A percentile compares a stretch with the other conserved stretches of the same genome.
These are phyloP conservation scores for Achroia grisella DNA, from an alignment of 1,140 invertebrate species.

Conservation along the genomic window DNA sequence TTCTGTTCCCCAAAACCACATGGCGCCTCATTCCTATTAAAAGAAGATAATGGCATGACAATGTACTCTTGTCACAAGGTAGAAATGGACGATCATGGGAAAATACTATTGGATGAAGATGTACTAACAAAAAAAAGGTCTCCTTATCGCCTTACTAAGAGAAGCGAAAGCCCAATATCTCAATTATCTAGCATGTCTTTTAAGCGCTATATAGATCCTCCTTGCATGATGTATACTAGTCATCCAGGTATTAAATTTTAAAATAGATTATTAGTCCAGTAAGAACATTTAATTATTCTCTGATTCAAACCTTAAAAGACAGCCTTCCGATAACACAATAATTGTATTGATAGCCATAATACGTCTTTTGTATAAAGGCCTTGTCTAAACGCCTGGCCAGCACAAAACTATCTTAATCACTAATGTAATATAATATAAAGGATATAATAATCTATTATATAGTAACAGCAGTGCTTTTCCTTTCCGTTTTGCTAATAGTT, in stretches of 20 bases:
- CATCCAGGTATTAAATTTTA: conserved; percentile 10
- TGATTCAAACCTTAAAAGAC: background rate
- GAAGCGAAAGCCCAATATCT: conserved; percentile 40
- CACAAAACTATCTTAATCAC: background rate
- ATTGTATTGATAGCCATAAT: too few relatives aligned
- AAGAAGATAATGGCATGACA: conserved; percentile 54
- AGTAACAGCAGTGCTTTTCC: too few relatives aligned
- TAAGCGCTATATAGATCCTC: conserved; percentile 10
- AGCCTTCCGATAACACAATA: too few relatives aligned
- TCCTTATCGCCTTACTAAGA: conserved; percentile 13
- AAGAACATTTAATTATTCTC: background rate
- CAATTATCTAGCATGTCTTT: conserved; percentile 29
- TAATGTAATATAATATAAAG: too few relatives aligned
- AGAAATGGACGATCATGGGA: conserved; percentile 59
- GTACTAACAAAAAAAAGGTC: conserved; percentile 28
- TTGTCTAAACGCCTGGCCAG: background rate
- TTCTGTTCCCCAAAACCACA: conserved; percentile 43
- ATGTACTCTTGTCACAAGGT: conserved; percentile 62
- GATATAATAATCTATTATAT: too few relatives aligned
- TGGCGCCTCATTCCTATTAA: conserved; percentile 38
- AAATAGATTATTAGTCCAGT: background rate
- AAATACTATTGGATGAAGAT: conserved; percentile 59
- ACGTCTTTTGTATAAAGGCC: too few relatives aligned
- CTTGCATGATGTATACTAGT: conserved; percentile 9
- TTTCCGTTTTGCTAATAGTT: too few relatives aligned